Evolutionary conservation across 2,888 invertebrate species (phyloP).

Genomic region (Tridacna crocea): DNA sequence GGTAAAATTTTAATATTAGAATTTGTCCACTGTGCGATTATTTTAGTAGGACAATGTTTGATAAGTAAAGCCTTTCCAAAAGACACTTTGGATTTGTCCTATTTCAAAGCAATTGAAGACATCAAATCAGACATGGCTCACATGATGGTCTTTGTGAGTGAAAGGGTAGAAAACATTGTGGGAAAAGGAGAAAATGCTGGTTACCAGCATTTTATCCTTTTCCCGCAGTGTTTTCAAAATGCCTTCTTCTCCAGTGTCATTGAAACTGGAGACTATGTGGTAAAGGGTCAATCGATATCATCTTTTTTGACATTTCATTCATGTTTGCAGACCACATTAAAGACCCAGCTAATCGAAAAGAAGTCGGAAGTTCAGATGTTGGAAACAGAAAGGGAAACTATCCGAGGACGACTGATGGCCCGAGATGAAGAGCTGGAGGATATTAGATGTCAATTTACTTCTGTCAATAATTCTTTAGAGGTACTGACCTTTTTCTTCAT

Average conservation of each 20-base stretch:
- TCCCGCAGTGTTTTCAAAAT: neutral
- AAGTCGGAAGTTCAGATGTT: slow-evolving; percentile 53
- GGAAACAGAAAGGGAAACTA: slow-evolving; percentile 53
- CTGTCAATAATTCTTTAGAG: slow-evolving; percentile 74
- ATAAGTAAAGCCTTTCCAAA: too few relatives aligned
- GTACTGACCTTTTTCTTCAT: slow-evolving; percentile 40
- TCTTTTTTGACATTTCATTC: too few relatives aligned
- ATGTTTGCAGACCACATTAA: slow-evolving; percentile 60
- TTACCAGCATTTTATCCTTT: neutral
- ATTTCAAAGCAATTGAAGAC: too few relatives aligned
- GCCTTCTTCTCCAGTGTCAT: neutral
- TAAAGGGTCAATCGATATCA: too few relatives aligned
- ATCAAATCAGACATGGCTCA: too few relatives aligned
- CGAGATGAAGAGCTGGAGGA: slow-evolving; percentile 72
- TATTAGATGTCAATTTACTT: slow-evolving; percentile 68
- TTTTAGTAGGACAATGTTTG: too few relatives aligned
- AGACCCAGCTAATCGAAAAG: slow-evolving; percentile 65
- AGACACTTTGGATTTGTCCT: too few relatives aligned
- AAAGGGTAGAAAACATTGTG: neutral
- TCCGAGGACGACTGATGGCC: slow-evolving; percentile 54
- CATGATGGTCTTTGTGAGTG: too few relatives aligned
- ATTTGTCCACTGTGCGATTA: too few relatives aligned
- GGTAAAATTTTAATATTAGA: too few relatives aligned
- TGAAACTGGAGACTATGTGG: too few relatives aligned
- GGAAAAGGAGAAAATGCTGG: slow-evolving; percentile 1